Base-by-base conservation (phyloP, 2,888 invertebrate genomes). In the Chymomyza fuscimana region DNA sequence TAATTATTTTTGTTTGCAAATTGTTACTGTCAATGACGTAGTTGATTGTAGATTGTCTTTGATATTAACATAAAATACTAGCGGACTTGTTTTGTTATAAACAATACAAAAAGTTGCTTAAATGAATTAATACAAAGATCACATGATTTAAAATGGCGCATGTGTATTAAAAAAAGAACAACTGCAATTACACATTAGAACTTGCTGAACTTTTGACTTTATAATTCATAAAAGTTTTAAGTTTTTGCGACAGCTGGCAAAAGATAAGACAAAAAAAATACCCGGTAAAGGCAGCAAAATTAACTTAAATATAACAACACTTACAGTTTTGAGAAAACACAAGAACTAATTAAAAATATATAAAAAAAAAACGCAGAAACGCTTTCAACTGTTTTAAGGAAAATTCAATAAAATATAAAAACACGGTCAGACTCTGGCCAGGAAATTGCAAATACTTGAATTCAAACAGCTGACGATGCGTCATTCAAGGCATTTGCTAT, bases 361-460 rank as follows among this genome's bases (percentile, higher is more conserved):
- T 32, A 32, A 32, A 32, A 4, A 25, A 63, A 58, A 58, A 65
- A 67, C 54, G 60, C 71, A 25, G 59, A 36, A 36, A 36, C 67
- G 51, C 65, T 22, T 19, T 16, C 70, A 65, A 67, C 66, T 56
- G 69, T 56, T 71, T 66, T 46, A 63, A 69, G 74, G 82, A 84
- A 88, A 88, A 88, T 84, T 84, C 88, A 88, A 84, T 88, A 88
- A 84, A 81, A 78, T 76, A 75, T 73, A 76, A 86, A 82, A 88
- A 77, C 83, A 81, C 73, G 65, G 69, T 58, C 32, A 1, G 29
- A 6, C 63, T 52, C 6, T 5, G 62, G 72, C 70, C 73, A 74
- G 80, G 73, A 88, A 84, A 86, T 77, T 77, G 77, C 88, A 70
- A 15, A 82, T 76, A 76, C 71, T 65, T 69, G 78, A 69, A 65